Base-by-base conservation (phyloP, 2,888 invertebrate genomes). In the Ormyrus labotus region DNA sequence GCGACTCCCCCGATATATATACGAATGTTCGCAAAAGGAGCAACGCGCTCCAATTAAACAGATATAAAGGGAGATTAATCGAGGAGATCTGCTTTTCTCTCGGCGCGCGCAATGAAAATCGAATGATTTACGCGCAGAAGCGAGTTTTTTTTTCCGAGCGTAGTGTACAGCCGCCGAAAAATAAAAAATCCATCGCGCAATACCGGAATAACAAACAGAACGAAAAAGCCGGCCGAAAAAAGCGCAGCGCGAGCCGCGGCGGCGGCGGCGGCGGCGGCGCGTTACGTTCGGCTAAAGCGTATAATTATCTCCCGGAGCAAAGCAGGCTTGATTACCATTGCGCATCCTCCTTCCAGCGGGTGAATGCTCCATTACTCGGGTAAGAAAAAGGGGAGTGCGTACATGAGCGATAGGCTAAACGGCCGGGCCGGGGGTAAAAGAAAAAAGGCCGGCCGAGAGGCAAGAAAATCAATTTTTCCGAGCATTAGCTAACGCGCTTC, bases 391-490 rank as follows among this genome's bases (percentile, higher is more conserved):
- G 7, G 19, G 5, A 3, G 57, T 7, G 58, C 10, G 58, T 58
- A 1, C 9, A 58, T 57, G n/a, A 6, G n/a, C 13, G 9, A 34
- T 57, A 9, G 8, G 13, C 5, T 8, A 53, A 34, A 34, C 34
- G 55, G 5, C 47, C 5, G n/a, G 55, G 11, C 11, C 57, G n/a
- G 6, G 11, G n/a, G 19, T 0, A 45, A 34, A 34, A 34, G 0
- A 4, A 45, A 0, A 19, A 19, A 19, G 19, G 19, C 10, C 10
- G n/a, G 7, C 13, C 3, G 58, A 34, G 60, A 51, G 47, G 73
- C 61, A 64, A 69, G 73, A 74, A 63, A 79, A 79, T 79, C 68
- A 74, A 74, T 74, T 79, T 79, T 69, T 57, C 47, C 58, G 4
- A 5, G 73, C 61, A 68, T 67, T 73, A 69, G 71, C 64, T 47